A percentile compares a stretch with the other conserved stretches of the same genome.
phyloP scores from a whole-genome alignment of 1,140 invertebrate genomes.

The Pristionchus pacificus region DNA sequence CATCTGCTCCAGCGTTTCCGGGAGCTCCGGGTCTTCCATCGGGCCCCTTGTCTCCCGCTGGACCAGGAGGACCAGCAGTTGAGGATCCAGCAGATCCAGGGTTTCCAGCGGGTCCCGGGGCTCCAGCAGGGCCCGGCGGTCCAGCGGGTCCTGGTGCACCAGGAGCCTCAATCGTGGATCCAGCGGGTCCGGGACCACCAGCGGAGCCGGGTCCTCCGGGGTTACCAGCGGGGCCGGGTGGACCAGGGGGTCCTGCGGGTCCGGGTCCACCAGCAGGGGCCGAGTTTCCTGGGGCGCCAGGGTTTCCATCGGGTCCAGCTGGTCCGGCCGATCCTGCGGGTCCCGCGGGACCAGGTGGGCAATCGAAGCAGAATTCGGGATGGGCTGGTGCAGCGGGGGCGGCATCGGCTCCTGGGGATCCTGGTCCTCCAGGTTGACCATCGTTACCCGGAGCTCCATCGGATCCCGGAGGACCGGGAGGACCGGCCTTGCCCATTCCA shows the following conservation, averaged over 20 bases:
- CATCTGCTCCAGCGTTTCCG: background rate
- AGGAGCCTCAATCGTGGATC: background rate
- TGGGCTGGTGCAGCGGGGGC: too few species aligned
- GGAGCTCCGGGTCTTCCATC: constrained; percentile 4
- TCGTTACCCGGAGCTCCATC: too few species aligned
- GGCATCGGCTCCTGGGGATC: too few species aligned
- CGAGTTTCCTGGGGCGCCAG: background rate
- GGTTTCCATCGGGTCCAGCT: background rate
- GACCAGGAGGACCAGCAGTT: background rate
- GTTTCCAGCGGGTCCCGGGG: constrained; percentile 5
- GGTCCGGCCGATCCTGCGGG: constrained; percentile 5
- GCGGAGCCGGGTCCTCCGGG: background rate
- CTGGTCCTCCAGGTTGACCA: too few species aligned
- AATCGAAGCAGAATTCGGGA: constrained; percentile 9
- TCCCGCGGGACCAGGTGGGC: background rate
- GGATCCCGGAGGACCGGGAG: too few species aligned
- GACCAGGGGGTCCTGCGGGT: background rate
- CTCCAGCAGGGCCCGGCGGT: constrained; percentile 2
- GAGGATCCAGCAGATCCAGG: constrained; percentile 3
- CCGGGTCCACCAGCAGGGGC: background rate
- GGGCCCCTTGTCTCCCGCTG: constrained; percentile 3
- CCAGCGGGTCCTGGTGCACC: background rate
- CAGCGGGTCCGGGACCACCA: background rate
- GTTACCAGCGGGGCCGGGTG: background rate
- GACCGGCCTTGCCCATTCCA: too few species aligned